These are phyloP conservation scores for Danaus chrysippus DNA, from an alignment of 2,888 invertebrate genomes.

Conservation along the genomic window DNA sequence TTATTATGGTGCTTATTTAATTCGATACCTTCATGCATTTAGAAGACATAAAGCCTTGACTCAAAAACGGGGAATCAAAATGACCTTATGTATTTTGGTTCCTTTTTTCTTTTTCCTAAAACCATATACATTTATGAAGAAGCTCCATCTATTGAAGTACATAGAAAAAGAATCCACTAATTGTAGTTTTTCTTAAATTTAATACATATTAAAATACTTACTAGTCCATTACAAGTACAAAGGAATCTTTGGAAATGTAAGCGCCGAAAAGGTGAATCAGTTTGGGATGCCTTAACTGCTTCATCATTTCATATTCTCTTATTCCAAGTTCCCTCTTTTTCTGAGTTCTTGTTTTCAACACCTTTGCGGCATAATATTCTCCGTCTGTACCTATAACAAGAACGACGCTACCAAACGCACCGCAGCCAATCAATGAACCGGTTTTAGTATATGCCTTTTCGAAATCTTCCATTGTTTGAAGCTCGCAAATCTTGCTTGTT, in stretches of 20 bases:
- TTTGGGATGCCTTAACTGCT: conserved; percentile 88
- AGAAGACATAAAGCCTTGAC: too few relatives aligned
- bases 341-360: conserved; percentile 85
- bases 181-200: neutral
- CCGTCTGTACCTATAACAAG: conserved; percentile 37
- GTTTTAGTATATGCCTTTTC: conserved; percentile 31
- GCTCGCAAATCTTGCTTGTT: conserved; percentile 14
- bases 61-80: too few relatives aligned
- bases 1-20: too few relatives aligned
- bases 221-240: conserved; percentile 95
- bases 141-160: too few relatives aligned
- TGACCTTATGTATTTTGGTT: too few relatives aligned
- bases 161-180: too few relatives aligned
- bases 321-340: conserved; percentile 87
- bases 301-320: conserved; percentile 93
- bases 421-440: conserved; percentile 37
- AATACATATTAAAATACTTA: conserved; percentile 72
- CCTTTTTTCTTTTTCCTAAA: too few relatives aligned
- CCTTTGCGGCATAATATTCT: conserved; percentile 89
- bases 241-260: conserved; percentile 58
- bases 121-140: too few relatives aligned
- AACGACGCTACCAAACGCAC: conserved; percentile 40
- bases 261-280: conserved; percentile 80
- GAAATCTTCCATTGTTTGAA: conserved; percentile 32
- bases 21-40: too few relatives aligned